Conservation (phyloP, 2,797 vertebrate species). For the Sebastes hopkinsi region DNA sequence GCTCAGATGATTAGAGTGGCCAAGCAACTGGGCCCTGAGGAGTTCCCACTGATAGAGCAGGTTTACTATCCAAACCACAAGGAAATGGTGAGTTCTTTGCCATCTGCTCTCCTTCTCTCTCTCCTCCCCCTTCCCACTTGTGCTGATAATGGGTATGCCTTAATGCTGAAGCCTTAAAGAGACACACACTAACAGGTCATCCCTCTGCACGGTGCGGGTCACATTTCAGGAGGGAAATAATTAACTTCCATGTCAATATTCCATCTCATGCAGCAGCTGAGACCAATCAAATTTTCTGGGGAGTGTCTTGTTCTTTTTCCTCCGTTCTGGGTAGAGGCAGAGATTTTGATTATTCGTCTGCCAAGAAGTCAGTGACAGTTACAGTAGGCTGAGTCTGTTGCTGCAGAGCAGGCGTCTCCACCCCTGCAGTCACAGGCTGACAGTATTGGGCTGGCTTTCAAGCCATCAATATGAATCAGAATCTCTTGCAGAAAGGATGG, state of each 20-base stretch:
- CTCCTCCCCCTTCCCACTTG: slow-evolving; percentile 14
- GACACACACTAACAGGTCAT: slow-evolving; percentile 10
- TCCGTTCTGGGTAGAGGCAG: neutral
- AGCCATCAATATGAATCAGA: slow-evolving; percentile 28
- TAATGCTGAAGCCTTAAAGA: slow-evolving; percentile 36
- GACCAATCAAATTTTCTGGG: slow-evolving; percentile 6
- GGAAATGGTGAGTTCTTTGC: slow-evolving; percentile 89
- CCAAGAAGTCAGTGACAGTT: slow-evolving; percentile 36
- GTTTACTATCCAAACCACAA: slow-evolving; percentile 94
- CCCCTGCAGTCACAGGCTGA: slow-evolving; percentile 56
- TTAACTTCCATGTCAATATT: slow-evolving; percentile 54
- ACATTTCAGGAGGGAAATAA: slow-evolving; percentile 24
- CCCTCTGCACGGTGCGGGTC: neutral
- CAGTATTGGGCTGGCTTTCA: slow-evolving; percentile 47
- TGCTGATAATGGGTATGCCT: slow-evolving; percentile 1
- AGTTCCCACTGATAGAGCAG: slow-evolving; percentile 94
- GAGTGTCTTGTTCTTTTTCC: slow-evolving; percentile 9
- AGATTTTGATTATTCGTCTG: slow-evolving; percentile 24
- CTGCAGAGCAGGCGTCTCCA: slow-evolving; percentile 52
- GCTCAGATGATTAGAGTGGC: slow-evolving; percentile 90
- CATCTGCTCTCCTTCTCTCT: slow-evolving; percentile 40
- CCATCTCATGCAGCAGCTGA: slow-evolving; percentile 37
- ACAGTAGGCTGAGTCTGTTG: slow-evolving; percentile 16
- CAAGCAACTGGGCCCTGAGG: slow-evolving; percentile 89
- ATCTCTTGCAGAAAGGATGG: neutral